Evolutionary conservation across 1,140 invertebrate species (phyloP).

Genomic region (Neuroterus valhalla): DNA sequence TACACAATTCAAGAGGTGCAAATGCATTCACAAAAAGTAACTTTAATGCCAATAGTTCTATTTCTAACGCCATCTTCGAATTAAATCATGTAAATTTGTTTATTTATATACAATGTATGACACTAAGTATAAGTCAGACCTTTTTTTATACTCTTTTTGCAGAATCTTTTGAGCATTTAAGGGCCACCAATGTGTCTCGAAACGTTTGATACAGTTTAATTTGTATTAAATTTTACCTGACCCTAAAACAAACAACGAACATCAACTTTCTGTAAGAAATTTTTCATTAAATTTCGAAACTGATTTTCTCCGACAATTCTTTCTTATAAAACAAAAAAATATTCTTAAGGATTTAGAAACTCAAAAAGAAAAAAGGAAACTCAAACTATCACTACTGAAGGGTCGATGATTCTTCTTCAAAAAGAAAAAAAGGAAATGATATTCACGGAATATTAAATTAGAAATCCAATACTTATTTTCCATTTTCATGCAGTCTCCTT

Average conservation of each 20-base stretch:
- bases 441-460: not conserved
- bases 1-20: conserved; percentile 6
- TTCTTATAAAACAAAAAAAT: too few species aligned
- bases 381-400: not conserved
- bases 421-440: not conserved
- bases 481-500: not conserved
- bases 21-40: not conserved
- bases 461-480: not conserved
- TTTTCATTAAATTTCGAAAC: not conserved
- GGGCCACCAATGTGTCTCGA: too few species aligned
- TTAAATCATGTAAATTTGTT: not conserved
- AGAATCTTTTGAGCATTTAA: too few species aligned
- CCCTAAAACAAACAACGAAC: too few species aligned
- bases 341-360: too few species aligned
- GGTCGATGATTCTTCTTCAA: not conserved
- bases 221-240: too few species aligned
- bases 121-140: too few species aligned
- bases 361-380: too few species aligned
- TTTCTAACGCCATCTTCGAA: not conserved
- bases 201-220: too few species aligned
- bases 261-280: not conserved
- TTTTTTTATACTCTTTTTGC: too few species aligned
- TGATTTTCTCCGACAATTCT: too few species aligned
- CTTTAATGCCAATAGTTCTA: not conserved
- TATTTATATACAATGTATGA: too few species aligned